These are phyloP conservation scores for Channa maculata DNA, from an alignment of 2,113 vertebrate genomes.

Conservation along the genomic window DNA sequence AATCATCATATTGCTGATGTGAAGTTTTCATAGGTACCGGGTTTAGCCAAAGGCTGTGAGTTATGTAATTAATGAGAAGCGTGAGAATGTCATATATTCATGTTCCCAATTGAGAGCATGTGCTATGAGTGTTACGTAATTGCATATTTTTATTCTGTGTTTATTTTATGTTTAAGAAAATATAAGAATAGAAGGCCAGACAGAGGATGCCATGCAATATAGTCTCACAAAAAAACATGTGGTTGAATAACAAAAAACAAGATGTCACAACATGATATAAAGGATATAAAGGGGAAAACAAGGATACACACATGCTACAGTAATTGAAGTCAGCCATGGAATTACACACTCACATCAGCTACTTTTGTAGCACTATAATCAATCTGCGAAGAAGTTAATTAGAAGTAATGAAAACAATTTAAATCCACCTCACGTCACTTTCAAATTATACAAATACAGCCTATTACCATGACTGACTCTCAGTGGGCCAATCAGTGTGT, in stretches of 20 bases:
- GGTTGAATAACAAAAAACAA: no score
- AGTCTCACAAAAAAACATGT: not conserved
- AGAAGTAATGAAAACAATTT: not conserved
- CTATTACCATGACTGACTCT: not conserved
- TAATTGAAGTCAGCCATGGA: no score
- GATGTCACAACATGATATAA: no score
- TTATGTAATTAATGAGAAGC: slow-evolving; percentile 27
- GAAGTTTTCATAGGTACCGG: slow-evolving; percentile 26
- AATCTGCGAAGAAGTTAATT: not conserved
- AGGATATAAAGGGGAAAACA: no score
- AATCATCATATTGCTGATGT: slow-evolving; percentile 37
- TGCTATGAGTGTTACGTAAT: slow-evolving; percentile 10
- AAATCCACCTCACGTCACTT: slow-evolving; percentile 3
- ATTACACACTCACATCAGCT: not conserved
- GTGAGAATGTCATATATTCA: slow-evolving; percentile 28
- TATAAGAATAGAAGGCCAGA: not conserved
- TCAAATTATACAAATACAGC: not conserved
- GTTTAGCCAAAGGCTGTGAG: slow-evolving; percentile 23
- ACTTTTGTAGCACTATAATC: not conserved
- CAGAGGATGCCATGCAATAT: not conserved
- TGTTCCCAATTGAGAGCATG: not conserved
- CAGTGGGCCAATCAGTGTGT: not conserved
- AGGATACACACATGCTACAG: no score
- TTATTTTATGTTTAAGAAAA: not conserved
- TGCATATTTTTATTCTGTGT: not conserved